Conservation (phyloP, 35 echinoderm and acorn worm genomes). For the Apostichopus parvimensis region DNA sequence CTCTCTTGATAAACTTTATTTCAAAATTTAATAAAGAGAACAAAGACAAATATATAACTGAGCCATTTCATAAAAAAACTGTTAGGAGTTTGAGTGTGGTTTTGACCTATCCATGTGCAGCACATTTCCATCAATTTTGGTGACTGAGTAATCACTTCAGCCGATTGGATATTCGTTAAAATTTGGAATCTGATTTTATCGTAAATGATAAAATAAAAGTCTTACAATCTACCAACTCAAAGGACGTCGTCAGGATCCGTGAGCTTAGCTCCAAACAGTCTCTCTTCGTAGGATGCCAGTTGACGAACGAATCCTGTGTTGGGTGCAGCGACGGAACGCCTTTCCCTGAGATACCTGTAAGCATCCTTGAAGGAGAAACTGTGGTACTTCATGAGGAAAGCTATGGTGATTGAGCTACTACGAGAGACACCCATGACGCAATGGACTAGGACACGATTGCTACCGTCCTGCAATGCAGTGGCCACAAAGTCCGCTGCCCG, state of each 20-base stretch:
- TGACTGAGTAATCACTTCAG: no score
- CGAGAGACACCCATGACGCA: conserved; percentile 88
- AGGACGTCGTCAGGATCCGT: conserved; percentile 72
- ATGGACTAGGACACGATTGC: conserved; percentile 83
- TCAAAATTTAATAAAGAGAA: no score
- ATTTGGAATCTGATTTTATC: no score
- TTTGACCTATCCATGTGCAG: no score
- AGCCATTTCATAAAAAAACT: no score
- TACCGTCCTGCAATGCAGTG: conserved; percentile 41
- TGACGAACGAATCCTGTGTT: conserved; percentile 85
- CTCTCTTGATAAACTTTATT: no score
- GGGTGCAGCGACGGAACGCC: conserved; percentile 65
- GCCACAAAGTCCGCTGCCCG: conserved; percentile 83
- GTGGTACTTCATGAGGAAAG: conserved; percentile 90
- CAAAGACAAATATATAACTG: no score
- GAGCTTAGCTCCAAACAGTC: conserved; percentile 73
- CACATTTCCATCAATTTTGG: no score
- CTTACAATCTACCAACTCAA: not conserved
- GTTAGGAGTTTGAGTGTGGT: no score
- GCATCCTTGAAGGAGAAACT: conserved; percentile 78
- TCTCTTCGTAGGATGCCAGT: conserved; percentile 71
- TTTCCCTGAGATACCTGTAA: conserved; percentile 68
- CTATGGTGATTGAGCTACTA: conserved; percentile 81
- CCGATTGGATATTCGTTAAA: no score
- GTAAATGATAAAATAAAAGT: no score